phyloP scores from a whole-genome alignment of 2,797 vertebrate genomes.

The Tenualosa thibaudeaui region DNA sequence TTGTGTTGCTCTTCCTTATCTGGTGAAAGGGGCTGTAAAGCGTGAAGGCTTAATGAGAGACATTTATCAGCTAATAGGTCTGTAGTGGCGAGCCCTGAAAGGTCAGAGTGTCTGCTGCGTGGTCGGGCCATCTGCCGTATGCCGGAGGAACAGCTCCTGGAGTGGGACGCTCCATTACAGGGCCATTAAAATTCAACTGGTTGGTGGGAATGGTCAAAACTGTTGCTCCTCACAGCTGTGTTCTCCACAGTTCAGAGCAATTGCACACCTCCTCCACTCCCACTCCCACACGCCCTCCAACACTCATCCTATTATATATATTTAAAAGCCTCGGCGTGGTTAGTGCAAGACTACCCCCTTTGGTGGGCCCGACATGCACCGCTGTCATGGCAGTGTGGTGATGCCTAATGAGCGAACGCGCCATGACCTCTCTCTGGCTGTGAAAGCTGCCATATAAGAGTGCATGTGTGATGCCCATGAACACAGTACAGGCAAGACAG shows the following conservation, averaged over 20 bases:
- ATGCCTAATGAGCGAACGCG: slow-evolving; percentile 28
- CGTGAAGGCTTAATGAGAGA: slow-evolving; percentile 45
- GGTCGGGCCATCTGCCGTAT: slow-evolving; percentile 23
- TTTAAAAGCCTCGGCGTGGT: slow-evolving; percentile 28
- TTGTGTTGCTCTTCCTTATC: slow-evolving; percentile 32
- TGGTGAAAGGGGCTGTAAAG: slow-evolving; percentile 57
- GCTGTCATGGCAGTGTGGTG: neutral
- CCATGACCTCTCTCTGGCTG: slow-evolving; percentile 25
- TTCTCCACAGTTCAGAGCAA: too few species aligned
- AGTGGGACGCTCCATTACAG: slow-evolving; percentile 37
- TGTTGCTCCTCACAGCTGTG: neutral
- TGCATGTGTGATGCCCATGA: slow-evolving; percentile 23
- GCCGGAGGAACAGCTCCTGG: slow-evolving; percentile 15
- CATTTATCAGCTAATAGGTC: slow-evolving; percentile 57
- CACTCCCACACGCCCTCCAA: neutral
- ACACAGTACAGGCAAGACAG: neutral
- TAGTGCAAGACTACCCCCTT: slow-evolving; percentile 15
- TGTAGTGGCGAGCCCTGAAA: slow-evolving; percentile 16
- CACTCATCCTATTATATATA: neutral
- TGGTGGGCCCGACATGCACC: slow-evolving; percentile 34
- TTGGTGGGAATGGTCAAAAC: slow-evolving; percentile 30
- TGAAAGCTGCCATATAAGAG: slow-evolving; percentile 32
- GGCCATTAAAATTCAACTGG: slow-evolving; percentile 38
- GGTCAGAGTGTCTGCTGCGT: slow-evolving; percentile 27
- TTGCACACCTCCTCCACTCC: neutral